A percentile compares a stretch with the other conserved stretches of the same genome.
phyloP scores from a whole-genome alignment of 2,113 vertebrate species.

The Felis chaus region DNA sequence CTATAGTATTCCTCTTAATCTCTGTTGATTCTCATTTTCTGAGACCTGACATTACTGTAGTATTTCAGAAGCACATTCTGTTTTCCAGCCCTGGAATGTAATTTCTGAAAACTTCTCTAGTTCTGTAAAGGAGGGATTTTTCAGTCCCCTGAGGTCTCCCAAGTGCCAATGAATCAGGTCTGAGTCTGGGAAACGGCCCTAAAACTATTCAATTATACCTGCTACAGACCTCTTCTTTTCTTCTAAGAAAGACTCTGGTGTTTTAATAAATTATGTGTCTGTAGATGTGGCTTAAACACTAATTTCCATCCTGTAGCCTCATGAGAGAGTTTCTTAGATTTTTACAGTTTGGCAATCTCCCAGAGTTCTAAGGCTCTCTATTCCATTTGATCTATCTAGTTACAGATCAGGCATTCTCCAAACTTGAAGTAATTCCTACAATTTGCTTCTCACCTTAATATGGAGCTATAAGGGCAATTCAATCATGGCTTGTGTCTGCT shows the following conservation, averaged over 20 bases:
- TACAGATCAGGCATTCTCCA: constrained; percentile 1
- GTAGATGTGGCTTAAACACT: constrained; percentile 30
- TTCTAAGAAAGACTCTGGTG: neutral
- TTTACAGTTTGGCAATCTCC: neutral
- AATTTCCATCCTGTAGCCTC: constrained; percentile 13
- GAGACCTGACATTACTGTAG: neutral
- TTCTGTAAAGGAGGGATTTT: neutral
- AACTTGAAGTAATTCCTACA: neutral
- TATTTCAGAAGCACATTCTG: neutral
- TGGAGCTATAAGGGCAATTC: neutral
- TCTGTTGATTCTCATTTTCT: neutral
- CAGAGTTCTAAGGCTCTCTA: neutral
- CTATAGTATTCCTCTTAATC: neutral
- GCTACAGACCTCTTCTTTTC: neutral
- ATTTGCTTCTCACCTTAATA: neutral
- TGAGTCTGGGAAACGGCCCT: neutral
- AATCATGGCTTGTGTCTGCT: neutral
- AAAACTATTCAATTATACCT: neutral
- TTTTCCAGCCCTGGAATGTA: neutral
- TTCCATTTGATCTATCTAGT: neutral
- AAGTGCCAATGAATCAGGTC: constrained; percentile 42
- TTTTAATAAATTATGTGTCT: constrained; percentile 54
- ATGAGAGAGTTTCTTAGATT: neutral
- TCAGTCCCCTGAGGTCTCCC: neutral
- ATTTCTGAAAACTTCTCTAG: constrained; percentile 38